Conservation (phyloP, 2,888 invertebrate genomes). For the Apodemia duryi region DNA sequence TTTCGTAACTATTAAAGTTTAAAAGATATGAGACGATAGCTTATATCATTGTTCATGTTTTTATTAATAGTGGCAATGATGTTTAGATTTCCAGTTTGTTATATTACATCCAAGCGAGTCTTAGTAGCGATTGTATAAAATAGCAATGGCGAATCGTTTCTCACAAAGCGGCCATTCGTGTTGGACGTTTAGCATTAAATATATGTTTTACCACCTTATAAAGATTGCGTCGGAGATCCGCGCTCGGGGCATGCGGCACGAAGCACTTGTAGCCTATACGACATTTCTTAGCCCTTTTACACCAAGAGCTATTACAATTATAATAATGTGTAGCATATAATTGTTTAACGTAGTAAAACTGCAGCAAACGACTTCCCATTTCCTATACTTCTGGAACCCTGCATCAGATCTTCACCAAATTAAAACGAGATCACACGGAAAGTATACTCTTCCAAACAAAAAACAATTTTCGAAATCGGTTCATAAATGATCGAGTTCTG, state of each 20-base stretch:
- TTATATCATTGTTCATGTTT: too few relatives aligned
- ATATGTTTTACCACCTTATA: slow-evolving; percentile 79
- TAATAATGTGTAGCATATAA: too few relatives aligned
- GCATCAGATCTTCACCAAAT: too few relatives aligned
- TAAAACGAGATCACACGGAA: too few relatives aligned
- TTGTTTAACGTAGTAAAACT: too few relatives aligned
- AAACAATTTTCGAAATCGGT: too few relatives aligned
- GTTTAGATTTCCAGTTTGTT: slow-evolving; percentile 12
- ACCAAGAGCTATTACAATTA: slow-evolving; percentile 34
- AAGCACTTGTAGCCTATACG: slow-evolving; percentile 57
- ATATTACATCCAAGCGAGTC: slow-evolving; percentile 21
- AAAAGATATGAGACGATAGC: too few relatives aligned
- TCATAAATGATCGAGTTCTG: too few relatives aligned
- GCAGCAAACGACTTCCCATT: too few relatives aligned
- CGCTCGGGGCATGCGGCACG: slow-evolving; percentile 66
- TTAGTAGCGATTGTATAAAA: slow-evolving; percentile 35
- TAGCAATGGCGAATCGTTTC: slow-evolving; percentile 38
- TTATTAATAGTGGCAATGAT: neutral
- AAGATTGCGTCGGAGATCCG: slow-evolving; percentile 68
- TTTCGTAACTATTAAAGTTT: too few relatives aligned
- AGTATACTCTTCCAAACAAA: too few relatives aligned
- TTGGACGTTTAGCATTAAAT: slow-evolving; percentile 72
- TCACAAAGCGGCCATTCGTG: slow-evolving; percentile 49
- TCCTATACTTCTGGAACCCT: too few relatives aligned
- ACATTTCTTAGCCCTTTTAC: slow-evolving; percentile 49